Evolutionary conservation across 2,888 invertebrate genomes (phyloP).

Genomic region (Melanostoma scalare): DNA sequence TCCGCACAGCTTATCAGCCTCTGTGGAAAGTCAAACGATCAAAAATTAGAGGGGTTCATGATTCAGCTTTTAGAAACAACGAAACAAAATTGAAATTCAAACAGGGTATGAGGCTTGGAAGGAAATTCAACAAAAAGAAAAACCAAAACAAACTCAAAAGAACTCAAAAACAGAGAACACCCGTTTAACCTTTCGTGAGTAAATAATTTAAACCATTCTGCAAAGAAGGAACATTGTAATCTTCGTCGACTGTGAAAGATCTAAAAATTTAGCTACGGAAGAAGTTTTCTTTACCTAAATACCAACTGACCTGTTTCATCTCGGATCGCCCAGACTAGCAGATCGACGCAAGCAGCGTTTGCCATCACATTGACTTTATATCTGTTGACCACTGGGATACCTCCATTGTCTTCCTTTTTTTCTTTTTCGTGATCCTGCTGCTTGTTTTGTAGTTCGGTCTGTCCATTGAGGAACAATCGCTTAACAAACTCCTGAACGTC

Average conservation of each 20-base stretch:
- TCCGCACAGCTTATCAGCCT: slow-evolving; percentile 97
- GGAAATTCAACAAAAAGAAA: slow-evolving; percentile 44
- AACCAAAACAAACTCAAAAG: slow-evolving; percentile 44
- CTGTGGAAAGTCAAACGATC: slow-evolving; percentile 83
- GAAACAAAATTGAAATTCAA: slow-evolving; percentile 34
- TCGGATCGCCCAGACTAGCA: slow-evolving; percentile 98
- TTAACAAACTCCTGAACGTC: slow-evolving; percentile 96
- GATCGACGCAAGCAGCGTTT: slow-evolving; percentile 97
- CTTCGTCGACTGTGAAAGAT: slow-evolving; percentile 86
- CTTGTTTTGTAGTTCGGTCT: slow-evolving; percentile 94
- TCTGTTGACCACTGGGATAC: slow-evolving; percentile 88
- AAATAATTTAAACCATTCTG: slow-evolving; percentile 88
- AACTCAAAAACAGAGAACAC: slow-evolving; percentile 56
- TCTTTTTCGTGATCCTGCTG: slow-evolving; percentile 94
- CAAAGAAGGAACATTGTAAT: slow-evolving; percentile 88
- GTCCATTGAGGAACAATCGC: slow-evolving; percentile 94
- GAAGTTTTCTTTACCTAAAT: background rate
- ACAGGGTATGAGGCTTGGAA: slow-evolving; percentile 18
- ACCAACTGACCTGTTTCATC: slow-evolving; percentile 93
- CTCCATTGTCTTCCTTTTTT: slow-evolving; percentile 90
- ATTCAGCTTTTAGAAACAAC: background rate
- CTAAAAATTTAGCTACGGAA: slow-evolving; percentile 70
- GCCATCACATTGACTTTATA: slow-evolving; percentile 98
- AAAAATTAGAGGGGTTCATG: background rate
- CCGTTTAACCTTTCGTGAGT: slow-evolving; percentile 81